phyloP scores from a whole-genome alignment of 1,140 invertebrate genomes.

The Harpegnathos saltator region DNA sequence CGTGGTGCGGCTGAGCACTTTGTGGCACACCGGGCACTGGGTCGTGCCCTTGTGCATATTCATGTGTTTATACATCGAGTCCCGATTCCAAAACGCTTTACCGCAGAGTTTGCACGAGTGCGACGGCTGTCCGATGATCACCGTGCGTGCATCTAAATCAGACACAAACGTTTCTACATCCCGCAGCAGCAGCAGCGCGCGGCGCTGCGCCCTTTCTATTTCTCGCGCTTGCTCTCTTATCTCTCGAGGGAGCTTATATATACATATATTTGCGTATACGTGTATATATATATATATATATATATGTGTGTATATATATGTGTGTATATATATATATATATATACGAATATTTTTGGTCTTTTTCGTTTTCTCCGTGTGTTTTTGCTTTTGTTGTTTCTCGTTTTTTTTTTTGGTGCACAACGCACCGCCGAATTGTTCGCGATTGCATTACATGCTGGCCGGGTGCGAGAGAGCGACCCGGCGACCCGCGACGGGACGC shows the following conservation, averaged over 20 bases:
- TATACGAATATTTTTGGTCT: too few relatives aligned
- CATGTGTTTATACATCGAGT: slow-evolving; percentile 87
- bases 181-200: neutral
- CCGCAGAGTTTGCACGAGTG: slow-evolving; percentile 86
- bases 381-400: neutral
- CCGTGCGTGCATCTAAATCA: slow-evolving; percentile 86
- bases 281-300: neutral
- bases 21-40: slow-evolving; percentile 86
- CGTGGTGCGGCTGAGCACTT: slow-evolving; percentile 85
- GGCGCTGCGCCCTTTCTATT: neutral
- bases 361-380: neutral
- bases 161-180: slow-evolving; percentile 80
- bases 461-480: too few relatives aligned
- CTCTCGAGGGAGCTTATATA: slow-evolving; percentile 27
- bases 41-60: slow-evolving; percentile 87
- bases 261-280: neutral
- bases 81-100: slow-evolving; percentile 86
- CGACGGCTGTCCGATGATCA: slow-evolving; percentile 86
- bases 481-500: too few relatives aligned
- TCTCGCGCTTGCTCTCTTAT: neutral
- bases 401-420: neutral
- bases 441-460: neutral
- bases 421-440: slow-evolving; percentile 30
- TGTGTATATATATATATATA: too few relatives aligned
- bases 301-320: neutral